Conservation (phyloP, 2,888 invertebrate species). For the Ormyrus nitidulus region DNA sequence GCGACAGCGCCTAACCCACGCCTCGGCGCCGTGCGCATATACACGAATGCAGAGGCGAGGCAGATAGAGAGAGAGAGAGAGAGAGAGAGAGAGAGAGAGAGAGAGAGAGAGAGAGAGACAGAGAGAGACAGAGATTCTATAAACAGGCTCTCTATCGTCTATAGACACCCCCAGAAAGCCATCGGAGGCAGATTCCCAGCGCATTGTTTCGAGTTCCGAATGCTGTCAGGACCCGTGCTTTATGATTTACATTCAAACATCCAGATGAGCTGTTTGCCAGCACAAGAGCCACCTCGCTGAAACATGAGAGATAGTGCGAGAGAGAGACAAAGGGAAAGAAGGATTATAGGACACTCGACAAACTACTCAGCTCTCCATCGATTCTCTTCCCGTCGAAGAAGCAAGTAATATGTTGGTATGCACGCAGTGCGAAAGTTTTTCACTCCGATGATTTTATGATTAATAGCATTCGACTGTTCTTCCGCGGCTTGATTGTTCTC, state of each 20-base stretch:
- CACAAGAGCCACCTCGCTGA: neutral
- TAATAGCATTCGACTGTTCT: slow-evolving; percentile 24
- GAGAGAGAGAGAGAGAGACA: neutral
- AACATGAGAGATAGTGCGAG: no score
- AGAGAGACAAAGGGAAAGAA: no score
- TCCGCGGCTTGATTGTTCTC: neutral
- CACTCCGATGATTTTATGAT: slow-evolving; percentile 31
- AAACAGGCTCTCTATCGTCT: slow-evolving; percentile 42
- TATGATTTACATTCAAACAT: slow-evolving; percentile 37
- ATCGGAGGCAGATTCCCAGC: slow-evolving; percentile 14
- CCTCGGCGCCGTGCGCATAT: no score
- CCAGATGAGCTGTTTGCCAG: slow-evolving; percentile 25
- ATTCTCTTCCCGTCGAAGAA: no score
- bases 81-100: slow-evolving; percentile 11
- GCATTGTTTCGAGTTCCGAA: slow-evolving; percentile 43
- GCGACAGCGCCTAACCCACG: neutral
- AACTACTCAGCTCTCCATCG: no score
- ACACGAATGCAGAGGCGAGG: no score
- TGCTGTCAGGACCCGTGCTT: slow-evolving; percentile 28
- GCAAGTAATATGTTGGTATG: no score
- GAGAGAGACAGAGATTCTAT: neutral
- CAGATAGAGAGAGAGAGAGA: slow-evolving; percentile 8
- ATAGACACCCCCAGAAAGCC: slow-evolving; percentile 23
- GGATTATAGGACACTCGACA: no score
- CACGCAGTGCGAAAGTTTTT: neutral